Evolutionary conservation across 2,797 vertebrate genomes (phyloP).

Genomic region (Bradypodion ventrale): DNA sequence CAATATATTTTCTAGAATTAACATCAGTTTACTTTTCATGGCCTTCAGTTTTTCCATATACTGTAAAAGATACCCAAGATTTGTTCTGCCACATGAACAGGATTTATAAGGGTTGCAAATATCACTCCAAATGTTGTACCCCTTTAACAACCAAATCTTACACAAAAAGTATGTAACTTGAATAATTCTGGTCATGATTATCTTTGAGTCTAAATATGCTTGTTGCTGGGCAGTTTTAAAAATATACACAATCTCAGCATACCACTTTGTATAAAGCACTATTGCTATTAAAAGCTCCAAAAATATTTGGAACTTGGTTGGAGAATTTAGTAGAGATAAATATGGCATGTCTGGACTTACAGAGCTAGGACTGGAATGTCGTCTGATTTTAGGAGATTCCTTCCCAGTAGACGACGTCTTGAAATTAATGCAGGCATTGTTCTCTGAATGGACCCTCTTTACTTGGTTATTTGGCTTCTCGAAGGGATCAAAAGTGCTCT

Average conservation of each 20-base stretch:
- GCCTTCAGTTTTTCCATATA: no score
- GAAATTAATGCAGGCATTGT: slow-evolving; percentile 95
- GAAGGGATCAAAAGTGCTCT: slow-evolving; percentile 93
- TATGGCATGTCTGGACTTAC: slow-evolving; percentile 78
- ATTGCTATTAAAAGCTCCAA: slow-evolving; percentile 20
- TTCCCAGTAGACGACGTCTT: slow-evolving; percentile 85
- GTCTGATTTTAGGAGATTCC: slow-evolving; percentile 89
- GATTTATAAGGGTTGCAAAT: background rate
- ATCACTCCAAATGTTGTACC: background rate
- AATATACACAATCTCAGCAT: background rate
- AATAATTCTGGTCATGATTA: background rate
- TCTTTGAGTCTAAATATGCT: background rate
- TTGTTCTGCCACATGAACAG: background rate
- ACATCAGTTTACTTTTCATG: background rate
- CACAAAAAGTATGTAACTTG: background rate
- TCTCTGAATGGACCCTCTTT: slow-evolving; percentile 96
- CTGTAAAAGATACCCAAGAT: no score
- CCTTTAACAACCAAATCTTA: background rate
- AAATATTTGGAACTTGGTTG: slow-evolving; percentile 13
- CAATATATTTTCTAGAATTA: background rate
- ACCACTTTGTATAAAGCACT: slow-evolving; percentile 2
- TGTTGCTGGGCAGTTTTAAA: slow-evolving; percentile 10
- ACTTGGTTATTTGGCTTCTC: slow-evolving; percentile 94
- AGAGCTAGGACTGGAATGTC: slow-evolving; percentile 94
- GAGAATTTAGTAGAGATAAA: background rate